Conservation (phyloP, 1,140 invertebrate species). For the Ips nitidus region DNA sequence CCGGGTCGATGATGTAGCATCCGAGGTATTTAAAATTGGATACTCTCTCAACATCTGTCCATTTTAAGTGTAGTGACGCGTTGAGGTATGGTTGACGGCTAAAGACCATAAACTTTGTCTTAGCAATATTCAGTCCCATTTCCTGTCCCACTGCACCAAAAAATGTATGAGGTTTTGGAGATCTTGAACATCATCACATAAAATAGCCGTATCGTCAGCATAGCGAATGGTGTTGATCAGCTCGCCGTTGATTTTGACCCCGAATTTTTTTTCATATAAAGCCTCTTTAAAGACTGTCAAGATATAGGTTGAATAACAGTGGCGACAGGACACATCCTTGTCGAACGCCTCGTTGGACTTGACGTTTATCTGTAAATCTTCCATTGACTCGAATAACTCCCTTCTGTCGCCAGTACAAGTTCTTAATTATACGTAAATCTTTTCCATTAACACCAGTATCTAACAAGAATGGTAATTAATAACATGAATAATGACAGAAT, state of each 20-base stretch:
- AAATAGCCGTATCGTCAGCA: too few species aligned
- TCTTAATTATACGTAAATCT: neutral
- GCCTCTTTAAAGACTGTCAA: neutral
- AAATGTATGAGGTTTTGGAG: neutral
- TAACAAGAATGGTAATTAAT: too few species aligned
- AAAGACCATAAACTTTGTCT: neutral
- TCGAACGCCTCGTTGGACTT: neutral
- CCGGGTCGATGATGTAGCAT: slow-evolving; percentile 10
- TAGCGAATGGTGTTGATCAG: neutral
- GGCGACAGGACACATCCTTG: too few species aligned
- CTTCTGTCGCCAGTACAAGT: neutral
- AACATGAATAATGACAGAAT: too few species aligned
- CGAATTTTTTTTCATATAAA: neutral
- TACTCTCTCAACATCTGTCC: neutral
- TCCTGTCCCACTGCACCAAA: slow-evolving; percentile 1
- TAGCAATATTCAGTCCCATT: neutral
- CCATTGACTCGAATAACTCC: neutral
- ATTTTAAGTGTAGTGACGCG: neutral
- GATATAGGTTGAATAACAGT: neutral
- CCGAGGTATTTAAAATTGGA: slow-evolving; percentile 5
- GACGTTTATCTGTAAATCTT: neutral
- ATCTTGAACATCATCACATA: neutral
- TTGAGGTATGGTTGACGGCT: neutral
- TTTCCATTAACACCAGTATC: neutral
- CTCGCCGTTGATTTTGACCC: slow-evolving; percentile 4